Percentiles rank a stretch among this genome's conserved stretches.
These are phyloP conservation scores for Rhagium mordax DNA, from an alignment of 2,888 invertebrate species.

Conservation along the genomic window DNA sequence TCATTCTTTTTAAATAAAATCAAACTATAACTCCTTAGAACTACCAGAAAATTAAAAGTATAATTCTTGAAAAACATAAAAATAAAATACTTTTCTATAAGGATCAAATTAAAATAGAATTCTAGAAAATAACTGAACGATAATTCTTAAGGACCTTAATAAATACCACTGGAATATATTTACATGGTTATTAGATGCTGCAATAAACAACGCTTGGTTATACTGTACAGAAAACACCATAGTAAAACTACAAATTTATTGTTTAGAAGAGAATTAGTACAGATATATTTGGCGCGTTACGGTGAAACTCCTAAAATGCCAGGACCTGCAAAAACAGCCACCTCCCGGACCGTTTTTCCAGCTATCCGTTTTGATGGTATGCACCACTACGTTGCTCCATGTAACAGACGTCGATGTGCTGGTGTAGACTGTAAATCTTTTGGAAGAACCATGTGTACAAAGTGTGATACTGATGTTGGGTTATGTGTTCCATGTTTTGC, in stretches of 20 bases:
- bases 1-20: too few relatives aligned
- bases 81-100: too few relatives aligned
- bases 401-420: slow-evolving; percentile 14
- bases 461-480: slow-evolving; percentile 53
- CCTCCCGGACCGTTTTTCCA: slow-evolving; percentile 14
- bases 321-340: slow-evolving; percentile 11
- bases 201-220: slow-evolving; percentile 18
- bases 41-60: too few relatives aligned
- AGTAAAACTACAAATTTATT: slow-evolving; percentile 2
- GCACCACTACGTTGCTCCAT: slow-evolving; percentile 24
- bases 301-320: slow-evolving; percentile 10
- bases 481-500: slow-evolving; percentile 8
- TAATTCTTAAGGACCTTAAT: too few relatives aligned
- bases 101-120: too few relatives aligned
- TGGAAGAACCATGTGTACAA: too few relatives aligned
- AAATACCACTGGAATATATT: slow-evolving; percentile 13
- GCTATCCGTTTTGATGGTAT: slow-evolving; percentile 19
- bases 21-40: too few relatives aligned
- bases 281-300: slow-evolving; percentile 22
- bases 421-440: too few relatives aligned
- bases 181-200: slow-evolving; percentile 3
- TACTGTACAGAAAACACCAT: slow-evolving; percentile 16
- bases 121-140: too few relatives aligned
- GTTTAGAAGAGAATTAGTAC: slow-evolving; percentile 9
- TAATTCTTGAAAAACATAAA: too few relatives aligned